Conservation (phyloP, 2,888 invertebrate species). For the Lamproptera curius region DNA sequence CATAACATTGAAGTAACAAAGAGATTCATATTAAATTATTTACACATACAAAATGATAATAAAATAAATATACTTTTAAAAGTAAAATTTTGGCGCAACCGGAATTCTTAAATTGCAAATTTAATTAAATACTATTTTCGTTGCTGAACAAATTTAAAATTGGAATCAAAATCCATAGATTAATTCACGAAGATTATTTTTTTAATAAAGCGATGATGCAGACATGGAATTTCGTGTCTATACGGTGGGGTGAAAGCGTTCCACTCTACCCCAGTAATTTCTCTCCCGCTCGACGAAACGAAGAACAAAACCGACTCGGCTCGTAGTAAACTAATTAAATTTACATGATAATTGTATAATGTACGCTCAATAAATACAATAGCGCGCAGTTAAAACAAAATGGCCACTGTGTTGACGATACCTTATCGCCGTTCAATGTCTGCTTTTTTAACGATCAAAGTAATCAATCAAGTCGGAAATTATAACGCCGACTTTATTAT, state of each 20-base stretch:
- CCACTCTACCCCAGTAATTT: constrained; percentile 1
- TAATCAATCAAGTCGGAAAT: background rate
- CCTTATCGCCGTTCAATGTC: constrained; percentile 35
- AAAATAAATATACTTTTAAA: too few relatives aligned
- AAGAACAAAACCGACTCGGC: too few relatives aligned
- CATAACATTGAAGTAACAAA: too few relatives aligned
- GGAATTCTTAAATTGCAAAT: too few relatives aligned
- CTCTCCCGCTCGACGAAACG: constrained; percentile 1
- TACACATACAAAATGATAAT: too few relatives aligned
- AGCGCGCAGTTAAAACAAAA: constrained; percentile 34
- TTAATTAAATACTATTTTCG: too few relatives aligned
- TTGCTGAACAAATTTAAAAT: too few relatives aligned
- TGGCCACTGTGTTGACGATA: constrained; percentile 36
- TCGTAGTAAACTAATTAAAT: constrained; percentile 8
- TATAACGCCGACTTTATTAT: too few relatives aligned
- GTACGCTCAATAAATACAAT: constrained; percentile 7
- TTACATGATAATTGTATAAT: constrained; percentile 12
- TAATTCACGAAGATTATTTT: too few relatives aligned
- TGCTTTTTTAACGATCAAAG: constrained; percentile 18
- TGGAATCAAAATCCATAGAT: too few relatives aligned
- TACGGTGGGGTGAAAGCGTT: constrained; percentile 8
- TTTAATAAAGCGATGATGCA: background rate
- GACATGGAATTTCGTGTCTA: constrained; percentile 3
- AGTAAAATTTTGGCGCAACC: too few relatives aligned
- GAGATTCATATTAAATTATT: too few relatives aligned